phyloP scores from a whole-genome alignment of 2,797 vertebrate genomes.

The Anguilla obscura region DNA sequence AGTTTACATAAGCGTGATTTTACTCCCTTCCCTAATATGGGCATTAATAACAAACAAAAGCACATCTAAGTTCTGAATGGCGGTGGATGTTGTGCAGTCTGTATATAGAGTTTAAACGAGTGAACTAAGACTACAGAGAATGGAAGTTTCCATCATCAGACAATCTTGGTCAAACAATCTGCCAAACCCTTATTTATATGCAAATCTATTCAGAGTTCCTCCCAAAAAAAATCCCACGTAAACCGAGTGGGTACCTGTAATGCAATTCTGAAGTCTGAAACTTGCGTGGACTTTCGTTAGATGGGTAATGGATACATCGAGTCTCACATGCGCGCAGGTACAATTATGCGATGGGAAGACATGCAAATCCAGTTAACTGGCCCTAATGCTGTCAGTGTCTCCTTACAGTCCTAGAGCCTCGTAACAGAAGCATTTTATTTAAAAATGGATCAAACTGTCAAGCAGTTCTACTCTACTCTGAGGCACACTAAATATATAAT shows the following conservation, averaged over 20 bases:
- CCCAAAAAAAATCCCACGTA: conserved; percentile 18
- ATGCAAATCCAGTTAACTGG: conserved; percentile 20
- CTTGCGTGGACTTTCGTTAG: background rate
- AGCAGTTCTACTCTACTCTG: conserved; percentile 55
- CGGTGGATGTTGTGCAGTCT: background rate
- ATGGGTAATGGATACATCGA: conserved; percentile 8
- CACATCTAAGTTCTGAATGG: background rate
- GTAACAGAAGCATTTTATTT: conserved; percentile 45
- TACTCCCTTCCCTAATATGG: no score
- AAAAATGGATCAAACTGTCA: conserved; percentile 72
- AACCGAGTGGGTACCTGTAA: background rate
- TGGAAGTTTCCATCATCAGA: background rate
- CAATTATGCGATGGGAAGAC: background rate
- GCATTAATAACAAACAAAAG: no score
- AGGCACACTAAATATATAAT: conserved; percentile 57
- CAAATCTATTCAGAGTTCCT: conserved; percentile 17
- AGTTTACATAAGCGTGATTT: no score
- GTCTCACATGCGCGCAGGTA: background rate
- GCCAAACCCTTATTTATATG: background rate
- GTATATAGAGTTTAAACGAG: no score
- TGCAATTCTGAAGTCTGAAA: background rate
- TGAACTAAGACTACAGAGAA: background rate
- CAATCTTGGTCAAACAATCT: background rate
- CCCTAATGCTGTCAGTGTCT: conserved; percentile 18
- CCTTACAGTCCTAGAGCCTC: conserved; percentile 22